Conservation (phyloP, 2,888 invertebrate genomes). For the Dicyrtomina minuta region DNA sequence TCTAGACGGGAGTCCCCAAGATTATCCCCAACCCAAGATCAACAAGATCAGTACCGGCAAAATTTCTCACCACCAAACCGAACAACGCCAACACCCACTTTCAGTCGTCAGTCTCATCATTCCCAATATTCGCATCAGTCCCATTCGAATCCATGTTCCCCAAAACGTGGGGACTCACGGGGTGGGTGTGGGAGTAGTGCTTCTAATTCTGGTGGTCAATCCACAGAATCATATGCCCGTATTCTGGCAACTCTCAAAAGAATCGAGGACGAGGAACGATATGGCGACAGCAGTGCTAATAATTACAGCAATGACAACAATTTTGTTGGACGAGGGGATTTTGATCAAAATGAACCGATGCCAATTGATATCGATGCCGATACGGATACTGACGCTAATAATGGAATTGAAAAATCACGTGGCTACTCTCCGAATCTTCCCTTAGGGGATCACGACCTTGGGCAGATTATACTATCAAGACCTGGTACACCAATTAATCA, state of each 20-base stretch:
- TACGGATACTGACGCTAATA: too few species aligned
- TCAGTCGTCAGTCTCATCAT: too few species aligned
- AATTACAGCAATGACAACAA: neutral
- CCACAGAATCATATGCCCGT: conserved; percentile 22
- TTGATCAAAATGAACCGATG: neutral
- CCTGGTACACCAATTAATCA: neutral
- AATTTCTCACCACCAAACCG: too few species aligned
- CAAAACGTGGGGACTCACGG: too few species aligned
- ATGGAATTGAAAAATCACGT: too few species aligned
- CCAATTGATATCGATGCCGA: too few species aligned
- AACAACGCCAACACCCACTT: too few species aligned
- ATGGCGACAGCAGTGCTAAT: neutral
- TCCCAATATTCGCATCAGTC: too few species aligned
- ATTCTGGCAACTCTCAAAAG: conserved; percentile 27
- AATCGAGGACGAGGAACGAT: conserved; percentile 38
- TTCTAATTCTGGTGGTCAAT: too few species aligned
- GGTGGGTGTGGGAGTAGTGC: too few species aligned
- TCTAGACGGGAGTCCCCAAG: neutral
- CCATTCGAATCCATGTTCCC: too few species aligned
- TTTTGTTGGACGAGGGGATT: conserved; percentile 2
- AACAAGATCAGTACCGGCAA: too few species aligned
- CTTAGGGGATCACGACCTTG: neutral
- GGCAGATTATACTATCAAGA: neutral
- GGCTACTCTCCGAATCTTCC: conserved; percentile 1
- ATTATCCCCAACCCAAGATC: neutral